Base-by-base conservation (phyloP, 1,140 invertebrate species). In the Centruroides vittatus region DNA sequence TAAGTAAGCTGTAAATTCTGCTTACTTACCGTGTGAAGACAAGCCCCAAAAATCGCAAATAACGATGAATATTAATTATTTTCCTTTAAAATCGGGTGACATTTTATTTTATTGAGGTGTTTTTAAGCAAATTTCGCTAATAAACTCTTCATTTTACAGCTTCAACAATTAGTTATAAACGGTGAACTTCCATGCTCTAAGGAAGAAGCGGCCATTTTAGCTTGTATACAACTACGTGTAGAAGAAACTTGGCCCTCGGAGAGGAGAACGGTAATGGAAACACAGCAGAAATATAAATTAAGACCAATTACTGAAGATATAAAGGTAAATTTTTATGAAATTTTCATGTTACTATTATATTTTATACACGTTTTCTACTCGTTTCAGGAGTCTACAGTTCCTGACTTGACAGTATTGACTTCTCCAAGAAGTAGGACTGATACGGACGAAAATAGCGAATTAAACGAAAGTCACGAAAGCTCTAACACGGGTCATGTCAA, bases 181-280 rank as follows among this genome's bases (percentile, higher is more conserved):
- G 84, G 84, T 13, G 79, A 80, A 13, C 68, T 86, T 59, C 81
- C 82, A 3, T 84, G 82, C 69, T 80, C 80, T 54, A 83, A 84
- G 69, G 84, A 86, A 61, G 84, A 85, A 66, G 83, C 82, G 4
- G 81, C 83, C 0, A 78, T 79, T 7, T 70, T 86, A 55, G 84
- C 84, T 10, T 80, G 81, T 35, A 82, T 85, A 50, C 83, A 86
- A 68, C 73, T 85, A 3, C 77, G 83, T 36, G 78, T 86, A 47
- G 81, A 84, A 66, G 82, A 85, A 67, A 73, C 73, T 1, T 83
- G 82, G 79, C 81, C 82, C 1, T 70, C 68, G 11, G 71, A 72
- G 49, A 69, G 71, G 57, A 65, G 67, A 12, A 69, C 71, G n/a
- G 69, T 70, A 61, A 34, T 34, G 35, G 11, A 12, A 36, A 34